These are phyloP conservation scores for Enteromius paludinosus DNA, from an alignment of 2,797 vertebrate species.

Conservation along the genomic window DNA sequence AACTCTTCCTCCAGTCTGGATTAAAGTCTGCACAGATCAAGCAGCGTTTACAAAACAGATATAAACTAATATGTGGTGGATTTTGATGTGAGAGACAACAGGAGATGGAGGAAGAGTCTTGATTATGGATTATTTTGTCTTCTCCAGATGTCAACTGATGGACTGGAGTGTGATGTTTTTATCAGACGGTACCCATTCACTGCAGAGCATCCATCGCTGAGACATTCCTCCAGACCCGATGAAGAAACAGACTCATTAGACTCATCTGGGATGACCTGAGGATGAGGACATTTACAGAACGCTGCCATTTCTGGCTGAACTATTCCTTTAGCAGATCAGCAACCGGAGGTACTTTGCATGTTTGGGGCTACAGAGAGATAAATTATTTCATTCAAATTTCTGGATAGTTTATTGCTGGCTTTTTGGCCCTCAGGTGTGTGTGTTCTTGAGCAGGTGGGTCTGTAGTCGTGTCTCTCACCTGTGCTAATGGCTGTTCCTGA, in stretches of 20 bases:
- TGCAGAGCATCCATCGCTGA: not conserved
- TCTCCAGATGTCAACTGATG: not conserved
- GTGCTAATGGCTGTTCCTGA: not conserved
- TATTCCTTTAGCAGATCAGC: not conserved
- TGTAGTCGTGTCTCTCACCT: constrained; percentile 1
- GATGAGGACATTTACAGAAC: not conserved
- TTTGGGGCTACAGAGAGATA: not conserved
- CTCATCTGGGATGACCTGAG: not conserved
- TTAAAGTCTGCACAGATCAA: no score
- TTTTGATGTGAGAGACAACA: not conserved
- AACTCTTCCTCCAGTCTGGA: not conserved
- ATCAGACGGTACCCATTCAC: not conserved
- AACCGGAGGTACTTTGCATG: not conserved
- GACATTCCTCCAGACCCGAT: not conserved
- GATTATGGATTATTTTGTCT: not conserved
- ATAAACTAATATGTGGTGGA: not conserved
- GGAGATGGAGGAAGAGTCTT: not conserved
- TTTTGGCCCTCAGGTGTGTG: not conserved
- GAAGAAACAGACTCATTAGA: not conserved
- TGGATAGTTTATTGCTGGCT: not conserved
- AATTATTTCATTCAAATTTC: not conserved
- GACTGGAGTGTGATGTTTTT: not conserved
- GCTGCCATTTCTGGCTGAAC: not conserved
- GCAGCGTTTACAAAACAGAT: not conserved
- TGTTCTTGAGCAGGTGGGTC: constrained; percentile 9